Percentiles rank a stretch among this genome's conserved stretches.
Evolutionary conservation across 2,113 vertebrate genomes (phyloP).

Genomic region (Nannobrachium achirus): DNA sequence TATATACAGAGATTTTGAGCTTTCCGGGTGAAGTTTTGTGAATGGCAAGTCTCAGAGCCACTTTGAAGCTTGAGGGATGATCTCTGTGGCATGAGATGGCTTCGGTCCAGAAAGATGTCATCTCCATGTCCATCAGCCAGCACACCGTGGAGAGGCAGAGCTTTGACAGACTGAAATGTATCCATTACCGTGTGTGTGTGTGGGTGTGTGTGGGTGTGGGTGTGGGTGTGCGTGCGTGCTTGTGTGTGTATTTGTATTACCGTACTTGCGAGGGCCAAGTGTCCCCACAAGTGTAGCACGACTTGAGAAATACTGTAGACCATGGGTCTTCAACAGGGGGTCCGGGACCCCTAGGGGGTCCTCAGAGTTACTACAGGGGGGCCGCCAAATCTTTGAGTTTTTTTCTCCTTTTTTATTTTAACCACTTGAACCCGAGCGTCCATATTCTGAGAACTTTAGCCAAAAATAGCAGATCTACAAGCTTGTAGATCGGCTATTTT

Average conservation of each 20-base stretch:
- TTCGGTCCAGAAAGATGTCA: slow-evolving; percentile 33
- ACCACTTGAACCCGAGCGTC: too few species aligned
- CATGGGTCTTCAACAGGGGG: too few species aligned
- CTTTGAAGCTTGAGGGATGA: background rate
- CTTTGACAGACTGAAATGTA: slow-evolving; percentile 54
- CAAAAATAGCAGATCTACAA: too few species aligned
- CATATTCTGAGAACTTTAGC: too few species aligned
- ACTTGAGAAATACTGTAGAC: too few species aligned
- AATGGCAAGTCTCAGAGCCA: slow-evolving; percentile 26
- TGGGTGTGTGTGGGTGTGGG: background rate
- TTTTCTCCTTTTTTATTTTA: too few species aligned
- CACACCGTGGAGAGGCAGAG: slow-evolving; percentile 28
- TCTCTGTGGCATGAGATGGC: background rate
- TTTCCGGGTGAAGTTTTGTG: slow-evolving; percentile 11
- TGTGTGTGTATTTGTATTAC: background rate
- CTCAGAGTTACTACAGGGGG: too few species aligned
- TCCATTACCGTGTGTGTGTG: slow-evolving; percentile 25
- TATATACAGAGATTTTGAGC: slow-evolving; percentile 12
- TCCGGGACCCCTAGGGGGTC: too few species aligned
- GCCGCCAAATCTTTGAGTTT: too few species aligned
- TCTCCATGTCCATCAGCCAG: background rate
- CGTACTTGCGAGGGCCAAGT: too few species aligned
- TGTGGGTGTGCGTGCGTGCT: background rate
- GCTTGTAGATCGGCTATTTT: too few species aligned
- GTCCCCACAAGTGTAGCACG: too few species aligned